Evolutionary conservation across 2,113 vertebrate genomes (phyloP).

Genomic region (Noctilio leporinus): DNA sequence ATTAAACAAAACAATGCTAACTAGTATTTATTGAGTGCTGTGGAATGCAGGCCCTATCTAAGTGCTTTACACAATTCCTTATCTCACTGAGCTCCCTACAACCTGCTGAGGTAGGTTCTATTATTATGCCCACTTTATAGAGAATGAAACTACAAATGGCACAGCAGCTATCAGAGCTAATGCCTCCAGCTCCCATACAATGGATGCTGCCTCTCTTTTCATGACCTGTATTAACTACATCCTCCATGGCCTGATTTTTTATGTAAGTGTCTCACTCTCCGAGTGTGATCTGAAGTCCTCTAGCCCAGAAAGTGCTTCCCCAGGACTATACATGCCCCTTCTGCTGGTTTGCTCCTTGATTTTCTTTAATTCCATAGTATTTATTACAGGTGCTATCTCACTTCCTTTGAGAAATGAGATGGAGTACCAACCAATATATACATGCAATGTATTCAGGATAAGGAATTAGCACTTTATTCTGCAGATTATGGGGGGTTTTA

Average conservation of each 20-base stretch:
- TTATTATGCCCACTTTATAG: background rate
- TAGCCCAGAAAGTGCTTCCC: background rate
- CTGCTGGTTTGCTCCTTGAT: background rate
- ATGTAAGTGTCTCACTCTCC: background rate
- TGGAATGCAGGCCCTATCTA: background rate
- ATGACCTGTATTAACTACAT: background rate
- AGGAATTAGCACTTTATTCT: background rate
- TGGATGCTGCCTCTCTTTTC: background rate
- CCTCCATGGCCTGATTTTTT: accelerated
- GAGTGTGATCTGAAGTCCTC: background rate
- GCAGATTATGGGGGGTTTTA: background rate
- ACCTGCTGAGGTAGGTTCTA: background rate
- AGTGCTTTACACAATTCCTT: background rate
- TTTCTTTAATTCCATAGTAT: background rate
- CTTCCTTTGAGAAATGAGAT: background rate
- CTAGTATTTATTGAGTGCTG: background rate
- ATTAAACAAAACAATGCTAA: background rate
- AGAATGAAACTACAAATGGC: background rate
- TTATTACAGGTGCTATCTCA: background rate
- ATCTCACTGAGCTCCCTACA: background rate
- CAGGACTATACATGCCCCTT: background rate
- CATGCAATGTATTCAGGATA: background rate
- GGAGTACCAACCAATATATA: background rate
- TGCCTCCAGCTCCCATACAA: background rate
- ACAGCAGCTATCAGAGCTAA: background rate